Conservation (phyloP, 2,888 invertebrate species). For the Operophtera brumata region DNA sequence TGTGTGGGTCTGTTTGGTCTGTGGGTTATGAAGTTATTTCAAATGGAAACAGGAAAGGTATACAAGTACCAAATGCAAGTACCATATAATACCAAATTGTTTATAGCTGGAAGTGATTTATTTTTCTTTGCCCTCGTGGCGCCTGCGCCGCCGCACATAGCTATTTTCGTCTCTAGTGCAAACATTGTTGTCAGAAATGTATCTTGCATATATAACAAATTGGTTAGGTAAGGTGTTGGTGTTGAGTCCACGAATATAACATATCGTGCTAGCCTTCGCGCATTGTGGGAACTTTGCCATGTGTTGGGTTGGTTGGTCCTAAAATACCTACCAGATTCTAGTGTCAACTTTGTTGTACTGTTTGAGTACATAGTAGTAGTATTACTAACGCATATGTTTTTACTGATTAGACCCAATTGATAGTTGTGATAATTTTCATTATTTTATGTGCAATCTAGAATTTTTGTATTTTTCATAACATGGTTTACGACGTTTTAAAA, state of each 20-base stretch:
- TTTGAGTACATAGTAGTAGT: background rate
- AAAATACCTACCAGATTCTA: background rate
- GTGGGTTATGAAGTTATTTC: conserved; percentile 5
- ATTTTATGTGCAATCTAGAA: too few relatives aligned
- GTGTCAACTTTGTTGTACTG: background rate
- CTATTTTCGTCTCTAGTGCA: conserved; percentile 38
- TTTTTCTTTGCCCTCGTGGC: conserved; percentile 45
- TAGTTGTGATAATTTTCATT: too few relatives aligned
- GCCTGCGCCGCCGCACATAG: conserved; percentile 35
- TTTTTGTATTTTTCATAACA: too few relatives aligned
- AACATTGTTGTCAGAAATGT: conserved; percentile 10
- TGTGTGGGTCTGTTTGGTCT: conserved; percentile 1
- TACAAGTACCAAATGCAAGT: conserved; percentile 33
- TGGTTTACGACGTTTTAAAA: too few relatives aligned
- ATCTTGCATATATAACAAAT: conserved; percentile 1
- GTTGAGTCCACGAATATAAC: background rate
- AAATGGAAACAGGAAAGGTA: conserved; percentile 39
- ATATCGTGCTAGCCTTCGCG: background rate
- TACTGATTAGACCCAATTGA: too few relatives aligned
- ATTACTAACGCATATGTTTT: too few relatives aligned
- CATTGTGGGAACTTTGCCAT: background rate
- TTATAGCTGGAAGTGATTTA: conserved; percentile 45
- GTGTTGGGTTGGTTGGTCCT: background rate
- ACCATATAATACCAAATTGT: conserved; percentile 21
- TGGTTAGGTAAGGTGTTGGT: background rate